These are phyloP conservation scores for Tokudaia muenninki DNA, from an alignment of 2,797 vertebrate species.

Conservation along the genomic window DNA sequence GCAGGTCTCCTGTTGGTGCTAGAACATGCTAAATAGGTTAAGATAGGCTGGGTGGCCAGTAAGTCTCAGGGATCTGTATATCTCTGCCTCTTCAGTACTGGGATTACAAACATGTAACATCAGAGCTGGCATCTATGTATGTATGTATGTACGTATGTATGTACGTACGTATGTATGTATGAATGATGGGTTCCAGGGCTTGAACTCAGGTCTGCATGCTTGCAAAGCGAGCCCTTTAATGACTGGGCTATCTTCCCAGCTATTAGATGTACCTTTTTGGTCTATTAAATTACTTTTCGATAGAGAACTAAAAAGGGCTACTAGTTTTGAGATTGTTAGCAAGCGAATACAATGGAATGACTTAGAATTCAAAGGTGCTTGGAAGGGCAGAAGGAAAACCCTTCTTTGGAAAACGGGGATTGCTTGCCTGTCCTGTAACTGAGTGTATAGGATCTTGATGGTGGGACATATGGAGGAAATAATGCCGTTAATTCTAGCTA, in stretches of 20 bases:
- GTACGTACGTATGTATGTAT: too few relatives aligned
- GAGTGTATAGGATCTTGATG: neutral
- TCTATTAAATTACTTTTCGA: conserved; percentile 27
- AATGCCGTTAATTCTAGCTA: conserved; percentile 6
- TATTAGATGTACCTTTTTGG: neutral
- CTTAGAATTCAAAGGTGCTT: neutral
- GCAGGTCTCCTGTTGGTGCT: neutral
- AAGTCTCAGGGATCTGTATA: neutral
- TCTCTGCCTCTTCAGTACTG: neutral
- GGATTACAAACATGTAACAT: neutral
- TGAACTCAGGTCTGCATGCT: neutral
- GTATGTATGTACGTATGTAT: too few relatives aligned
- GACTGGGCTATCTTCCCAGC: neutral
- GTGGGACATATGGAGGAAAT: neutral
- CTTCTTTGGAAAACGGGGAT: neutral
- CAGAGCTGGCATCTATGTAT: neutral
- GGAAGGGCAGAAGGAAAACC: neutral
- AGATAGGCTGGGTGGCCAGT: neutral
- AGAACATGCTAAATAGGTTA: neutral
- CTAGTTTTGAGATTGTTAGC: neutral
- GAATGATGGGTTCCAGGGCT: too few relatives aligned
- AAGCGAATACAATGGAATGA: neutral
- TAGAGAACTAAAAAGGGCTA: conserved; percentile 43
- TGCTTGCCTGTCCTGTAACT: neutral
- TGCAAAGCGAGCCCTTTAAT: neutral